phyloP scores from a whole-genome alignment of 2,888 invertebrate genomes.

The Cylindroiulus punctatus region DNA sequence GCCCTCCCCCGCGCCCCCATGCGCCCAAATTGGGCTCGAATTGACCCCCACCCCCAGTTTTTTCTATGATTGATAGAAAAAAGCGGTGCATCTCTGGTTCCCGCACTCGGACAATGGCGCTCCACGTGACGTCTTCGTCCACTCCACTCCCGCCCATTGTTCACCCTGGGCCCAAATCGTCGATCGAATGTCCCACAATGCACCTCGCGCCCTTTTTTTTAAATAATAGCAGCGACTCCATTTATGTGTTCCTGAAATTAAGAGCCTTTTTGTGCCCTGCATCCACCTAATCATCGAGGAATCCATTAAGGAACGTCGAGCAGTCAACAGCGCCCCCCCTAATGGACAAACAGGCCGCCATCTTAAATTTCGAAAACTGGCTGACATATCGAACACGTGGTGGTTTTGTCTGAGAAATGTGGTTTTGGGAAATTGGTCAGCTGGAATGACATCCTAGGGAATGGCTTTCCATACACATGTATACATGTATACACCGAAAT shows the following conservation, averaged over 20 bases:
- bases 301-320: slow-evolving; percentile 5
- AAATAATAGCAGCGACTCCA: slow-evolving; percentile 34
- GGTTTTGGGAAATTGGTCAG: too few relatives aligned
- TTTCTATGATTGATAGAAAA: slow-evolving; percentile 23
- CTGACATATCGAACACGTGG: background rate
- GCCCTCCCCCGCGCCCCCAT: slow-evolving; percentile 15
- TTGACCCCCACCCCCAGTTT: background rate
- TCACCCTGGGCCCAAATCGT: slow-evolving; percentile 8
- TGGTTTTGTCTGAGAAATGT: too few relatives aligned
- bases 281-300: slow-evolving; percentile 29
- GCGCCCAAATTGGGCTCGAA: background rate
- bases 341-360: background rate
- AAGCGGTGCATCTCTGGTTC: slow-evolving; percentile 34
- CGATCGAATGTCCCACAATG: slow-evolving; percentile 25
- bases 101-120: slow-evolving; percentile 37
- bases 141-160: slow-evolving; percentile 26
- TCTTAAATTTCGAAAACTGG: background rate
- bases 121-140: slow-evolving; percentile 27
- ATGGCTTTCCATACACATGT: too few relatives aligned
- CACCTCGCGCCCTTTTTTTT: slow-evolving; percentile 21
- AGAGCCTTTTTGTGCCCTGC: slow-evolving; percentile 17
- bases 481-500: too few relatives aligned
- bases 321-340: background rate
- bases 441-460: too few relatives aligned
- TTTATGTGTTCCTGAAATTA: background rate